Conservation (phyloP, 2,113 vertebrate genomes). For the Pholis gunnellus region DNA sequence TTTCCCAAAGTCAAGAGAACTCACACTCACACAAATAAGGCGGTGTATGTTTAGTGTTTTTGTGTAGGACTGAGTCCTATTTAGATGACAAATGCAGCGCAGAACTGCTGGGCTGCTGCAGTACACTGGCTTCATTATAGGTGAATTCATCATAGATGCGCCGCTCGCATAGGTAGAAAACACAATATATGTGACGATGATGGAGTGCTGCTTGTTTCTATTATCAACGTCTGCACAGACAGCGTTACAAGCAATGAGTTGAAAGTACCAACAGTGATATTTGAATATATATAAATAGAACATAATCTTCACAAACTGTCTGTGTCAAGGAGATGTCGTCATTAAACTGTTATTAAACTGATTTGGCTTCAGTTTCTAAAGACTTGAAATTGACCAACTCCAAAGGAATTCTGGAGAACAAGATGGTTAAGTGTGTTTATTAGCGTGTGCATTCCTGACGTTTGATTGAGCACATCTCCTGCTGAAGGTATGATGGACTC, state of each 20-base stretch:
- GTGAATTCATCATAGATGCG: no score
- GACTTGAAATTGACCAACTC: background rate
- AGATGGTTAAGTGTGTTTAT: background rate
- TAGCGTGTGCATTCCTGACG: background rate
- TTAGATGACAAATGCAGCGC: constrained; percentile 8
- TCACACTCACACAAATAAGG: constrained; percentile 36
- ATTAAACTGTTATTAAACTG: background rate
- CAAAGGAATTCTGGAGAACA: background rate
- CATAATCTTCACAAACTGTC: background rate
- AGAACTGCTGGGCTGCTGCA: background rate
- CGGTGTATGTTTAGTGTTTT: background rate
- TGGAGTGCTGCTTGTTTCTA: constrained; percentile 11
- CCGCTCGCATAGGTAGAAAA: constrained; percentile 25
- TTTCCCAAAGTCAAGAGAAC: constrained; percentile 34
- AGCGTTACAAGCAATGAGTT: background rate
- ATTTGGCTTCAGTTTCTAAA: background rate
- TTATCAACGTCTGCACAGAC: constrained; percentile 21
- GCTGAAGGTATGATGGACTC: background rate
- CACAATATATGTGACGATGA: constrained; percentile 5
- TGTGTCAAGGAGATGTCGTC: background rate
- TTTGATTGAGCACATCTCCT: background rate
- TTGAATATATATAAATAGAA: constrained; percentile 30
- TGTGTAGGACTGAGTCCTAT: constrained; percentile 21
- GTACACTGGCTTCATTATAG: constrained; percentile 28
- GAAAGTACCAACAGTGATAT: constrained; percentile 8